Base-by-base conservation (phyloP, 2,113 vertebrate genomes). In the Hypocryptadius cinnamomeus region DNA sequence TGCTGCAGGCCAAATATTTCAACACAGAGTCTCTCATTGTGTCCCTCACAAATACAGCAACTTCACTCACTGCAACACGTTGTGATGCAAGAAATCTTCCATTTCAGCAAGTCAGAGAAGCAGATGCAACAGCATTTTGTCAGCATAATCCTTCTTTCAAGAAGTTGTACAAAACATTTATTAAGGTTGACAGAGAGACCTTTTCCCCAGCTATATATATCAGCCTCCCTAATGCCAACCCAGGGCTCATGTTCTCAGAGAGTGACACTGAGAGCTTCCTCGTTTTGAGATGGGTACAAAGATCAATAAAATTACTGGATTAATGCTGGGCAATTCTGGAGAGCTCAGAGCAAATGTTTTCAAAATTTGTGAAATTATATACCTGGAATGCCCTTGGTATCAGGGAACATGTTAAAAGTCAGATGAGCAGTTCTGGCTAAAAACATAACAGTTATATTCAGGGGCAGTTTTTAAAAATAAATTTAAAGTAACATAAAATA, bases 201-300 rank as follows among this genome's bases (percentile, higher is more conserved):
- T 92, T 93, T 94, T 93, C 66, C 81, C 63, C 35, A 60, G 89
- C 73, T 94, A 91, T 84, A 92, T 89, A 61, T 84, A 89, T 74
- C 86, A 82, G n/a, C 30, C 78, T 90, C 54, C 48, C 48, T 64
- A 85, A 93, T 77, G 86, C 51, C 85, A 92, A 42, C 23, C 54
- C 57, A 69, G 35, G 56, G 73, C 65, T 90, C 86, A 42, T 61
- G 71, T 92, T 93, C 60, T 48, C 92, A 17, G 39, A 65, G 33
- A 40, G 65, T 57, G 77, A 60, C 37, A 59, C 19, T 63, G 60
- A 88, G 90, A 94, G 60, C 22, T 81, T 88, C 53, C 57, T 90
- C 1, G 0, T 71, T 68, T 24, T 5, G 3, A 81, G 37, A 33
- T 39, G 48, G n/a, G n/a, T 61, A 81, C 23, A 61, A 69, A 82